phyloP scores from a whole-genome alignment of 2,113 vertebrate genomes.

The Malurus elegans region DNA sequence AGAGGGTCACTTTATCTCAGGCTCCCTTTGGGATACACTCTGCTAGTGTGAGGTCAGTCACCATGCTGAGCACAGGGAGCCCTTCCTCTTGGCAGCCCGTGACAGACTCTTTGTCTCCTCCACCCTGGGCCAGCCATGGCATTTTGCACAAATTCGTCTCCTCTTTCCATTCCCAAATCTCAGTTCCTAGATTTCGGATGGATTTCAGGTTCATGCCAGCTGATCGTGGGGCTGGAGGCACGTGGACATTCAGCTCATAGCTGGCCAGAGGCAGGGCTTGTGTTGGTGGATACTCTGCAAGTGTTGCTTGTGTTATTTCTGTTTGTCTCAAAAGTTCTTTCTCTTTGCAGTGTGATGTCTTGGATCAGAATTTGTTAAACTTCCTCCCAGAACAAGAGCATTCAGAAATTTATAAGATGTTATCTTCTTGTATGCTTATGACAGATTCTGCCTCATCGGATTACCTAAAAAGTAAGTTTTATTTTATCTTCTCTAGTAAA shows the following conservation, averaged over 20 bases:
- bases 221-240: not conserved
- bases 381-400: slow-evolving; percentile 85
- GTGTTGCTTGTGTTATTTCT: not conserved
- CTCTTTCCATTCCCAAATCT: not conserved
- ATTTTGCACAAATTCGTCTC: not conserved
- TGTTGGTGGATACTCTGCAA: not conserved
- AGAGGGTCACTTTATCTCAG: not conserved
- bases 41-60: not conserved
- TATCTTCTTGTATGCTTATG: slow-evolving; percentile 79
- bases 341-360: slow-evolving; percentile 79
- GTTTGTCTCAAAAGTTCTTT: slow-evolving; percentile 37
- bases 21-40: not conserved
- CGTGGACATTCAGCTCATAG: not conserved
- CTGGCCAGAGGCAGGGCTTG: not conserved
- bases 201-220: not conserved
- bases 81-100: not conserved
- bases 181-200: not conserved
- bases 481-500: not conserved
- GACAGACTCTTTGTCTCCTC: not conserved
- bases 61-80: not conserved
- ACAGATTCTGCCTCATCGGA: slow-evolving; percentile 73
- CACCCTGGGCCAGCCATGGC: not conserved
- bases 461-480: slow-evolving; percentile 80
- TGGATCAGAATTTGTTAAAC: slow-evolving; percentile 85
- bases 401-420: slow-evolving; percentile 82